Conservation (phyloP, 2,113 vertebrate genomes). For the Sarotherodon lohbergeri region DNA sequence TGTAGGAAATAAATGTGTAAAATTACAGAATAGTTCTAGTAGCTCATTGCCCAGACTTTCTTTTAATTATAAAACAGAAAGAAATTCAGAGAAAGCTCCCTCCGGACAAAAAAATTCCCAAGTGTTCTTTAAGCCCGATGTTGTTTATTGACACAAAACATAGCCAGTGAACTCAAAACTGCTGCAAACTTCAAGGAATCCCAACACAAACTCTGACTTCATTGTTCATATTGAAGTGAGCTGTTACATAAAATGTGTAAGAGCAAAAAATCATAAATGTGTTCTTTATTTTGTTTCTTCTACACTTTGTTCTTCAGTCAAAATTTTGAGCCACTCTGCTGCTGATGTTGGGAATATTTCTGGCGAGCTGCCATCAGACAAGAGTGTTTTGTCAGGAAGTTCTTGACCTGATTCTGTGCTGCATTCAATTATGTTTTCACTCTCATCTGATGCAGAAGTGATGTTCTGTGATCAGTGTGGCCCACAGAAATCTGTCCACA, state of each 20-base stretch:
- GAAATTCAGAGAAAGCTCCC: background rate
- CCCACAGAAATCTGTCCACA: background rate
- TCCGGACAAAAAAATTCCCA: background rate
- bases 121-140: background rate
- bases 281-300: background rate
- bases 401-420: conserved; percentile 19
- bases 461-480: conserved; percentile 3
- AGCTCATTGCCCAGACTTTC: background rate
- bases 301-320: background rate
- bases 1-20: background rate
- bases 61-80: background rate
- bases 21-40: background rate
- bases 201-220: background rate
- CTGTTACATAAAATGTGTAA: background rate
- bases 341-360: background rate
- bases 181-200: background rate
- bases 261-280: background rate
- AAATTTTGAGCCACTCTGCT: background rate
- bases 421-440: background rate
- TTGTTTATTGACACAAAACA: background rate
- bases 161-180: background rate
- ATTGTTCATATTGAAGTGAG: background rate
- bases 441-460: background rate
- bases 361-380: background rate
- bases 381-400: background rate